A percentile compares a stretch with the other conserved stretches of the same genome.
phyloP scores from a whole-genome alignment of 2,797 vertebrate genomes.

The Amazonetta brasiliensis region DNA sequence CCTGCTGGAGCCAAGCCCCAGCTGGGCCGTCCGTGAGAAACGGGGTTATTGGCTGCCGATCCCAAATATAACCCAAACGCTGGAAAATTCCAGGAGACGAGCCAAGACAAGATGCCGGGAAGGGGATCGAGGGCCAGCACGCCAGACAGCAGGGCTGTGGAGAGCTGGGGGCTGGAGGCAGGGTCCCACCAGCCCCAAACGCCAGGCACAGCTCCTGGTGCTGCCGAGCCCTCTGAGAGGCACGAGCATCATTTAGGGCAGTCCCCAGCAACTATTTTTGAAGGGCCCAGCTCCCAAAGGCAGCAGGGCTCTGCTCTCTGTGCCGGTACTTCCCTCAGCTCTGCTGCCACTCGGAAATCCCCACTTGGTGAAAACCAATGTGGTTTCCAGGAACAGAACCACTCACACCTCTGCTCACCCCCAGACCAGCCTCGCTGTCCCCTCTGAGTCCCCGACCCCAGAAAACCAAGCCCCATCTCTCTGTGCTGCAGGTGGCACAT shows the following conservation, averaged over 20 bases:
- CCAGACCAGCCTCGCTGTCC: background rate
- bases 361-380: background rate
- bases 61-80: conserved; percentile 59
- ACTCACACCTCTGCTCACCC: background rate
- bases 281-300: background rate
- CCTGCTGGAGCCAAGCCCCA: conserved; percentile 22
- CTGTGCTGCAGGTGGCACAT: background rate
- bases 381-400: fast-evolving
- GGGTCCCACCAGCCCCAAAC: background rate
- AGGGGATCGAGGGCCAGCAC: background rate
- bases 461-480: background rate
- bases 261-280: fast-evolving
- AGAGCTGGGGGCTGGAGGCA: background rate
- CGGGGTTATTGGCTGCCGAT: conserved; percentile 17
- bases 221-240: fast-evolving
- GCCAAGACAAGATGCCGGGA: conserved; percentile 10
- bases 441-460: background rate
- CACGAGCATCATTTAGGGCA: fast-evolving
- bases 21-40: conserved; percentile 49
- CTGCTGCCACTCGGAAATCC: background rate
- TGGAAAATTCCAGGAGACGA: conserved; percentile 62
- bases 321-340: background rate
- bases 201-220: background rate
- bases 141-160: background rate
- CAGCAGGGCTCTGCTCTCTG: background rate